phyloP scores from a whole-genome alignment of 2,797 vertebrate species.

The Peromyscus nudipes region DNA sequence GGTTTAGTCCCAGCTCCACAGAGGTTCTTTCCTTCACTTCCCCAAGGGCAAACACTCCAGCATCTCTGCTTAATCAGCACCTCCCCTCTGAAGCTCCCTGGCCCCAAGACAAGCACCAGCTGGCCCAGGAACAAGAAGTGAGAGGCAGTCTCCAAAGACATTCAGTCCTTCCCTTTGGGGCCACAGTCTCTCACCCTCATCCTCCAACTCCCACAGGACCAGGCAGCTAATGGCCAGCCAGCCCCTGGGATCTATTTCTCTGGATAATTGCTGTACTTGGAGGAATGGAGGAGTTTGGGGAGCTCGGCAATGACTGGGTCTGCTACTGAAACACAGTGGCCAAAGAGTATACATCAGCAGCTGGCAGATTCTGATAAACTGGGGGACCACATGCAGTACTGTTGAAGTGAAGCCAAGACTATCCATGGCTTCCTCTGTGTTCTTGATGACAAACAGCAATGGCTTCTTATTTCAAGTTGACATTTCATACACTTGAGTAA shows the following conservation, averaged over 20 bases:
- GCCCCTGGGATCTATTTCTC: neutral
- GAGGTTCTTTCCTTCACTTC: conserved; percentile 28
- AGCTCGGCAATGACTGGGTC: neutral
- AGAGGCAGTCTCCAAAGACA: neutral
- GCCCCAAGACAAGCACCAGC: conserved; percentile 55
- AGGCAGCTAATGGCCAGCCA: neutral
- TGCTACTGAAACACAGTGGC: neutral
- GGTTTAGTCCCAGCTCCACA: neutral
- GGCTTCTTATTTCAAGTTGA: neutral
- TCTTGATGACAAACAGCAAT: neutral
- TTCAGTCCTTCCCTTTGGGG: neutral
- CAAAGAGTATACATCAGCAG: neutral
- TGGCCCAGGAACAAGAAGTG: conserved; percentile 23
- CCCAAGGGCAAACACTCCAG: conserved; percentile 5
- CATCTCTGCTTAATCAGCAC: conserved; percentile 28
- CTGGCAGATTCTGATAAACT: neutral
- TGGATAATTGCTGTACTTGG: neutral
- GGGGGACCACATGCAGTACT: neutral
- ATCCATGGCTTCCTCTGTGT: neutral
- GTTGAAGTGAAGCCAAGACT: neutral
- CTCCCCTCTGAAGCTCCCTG: neutral
- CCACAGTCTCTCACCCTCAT: neutral
- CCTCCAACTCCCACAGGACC: neutral
- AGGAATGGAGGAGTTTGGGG: neutral
- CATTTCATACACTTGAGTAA: neutral